Percentiles rank a stretch among this genome's conserved stretches.
Evolutionary conservation across 2,888 invertebrate species (phyloP).

Genomic region (Sturmia bella): DNA sequence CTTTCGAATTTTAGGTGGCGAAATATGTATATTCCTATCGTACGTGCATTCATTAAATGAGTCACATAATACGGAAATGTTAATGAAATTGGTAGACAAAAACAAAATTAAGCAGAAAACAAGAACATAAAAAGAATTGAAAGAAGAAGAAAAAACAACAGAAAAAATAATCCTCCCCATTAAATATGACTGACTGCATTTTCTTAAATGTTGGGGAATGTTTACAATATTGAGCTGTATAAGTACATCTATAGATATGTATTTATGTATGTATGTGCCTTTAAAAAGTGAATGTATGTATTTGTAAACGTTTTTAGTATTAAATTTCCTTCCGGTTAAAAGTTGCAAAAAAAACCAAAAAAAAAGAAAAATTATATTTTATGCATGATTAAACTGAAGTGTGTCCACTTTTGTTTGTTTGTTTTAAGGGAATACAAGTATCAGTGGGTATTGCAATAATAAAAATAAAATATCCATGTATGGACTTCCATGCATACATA

Average conservation of each 20-base stretch:
- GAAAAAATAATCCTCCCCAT: slow-evolving; percentile 27
- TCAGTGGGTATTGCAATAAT: slow-evolving; percentile 18
- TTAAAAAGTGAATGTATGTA: neutral
- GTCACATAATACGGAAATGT: slow-evolving; percentile 64
- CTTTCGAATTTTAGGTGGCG: too few relatives aligned
- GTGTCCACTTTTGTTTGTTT: slow-evolving; percentile 36
- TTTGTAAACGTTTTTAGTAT: slow-evolving; percentile 36
- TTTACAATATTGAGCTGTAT: neutral
- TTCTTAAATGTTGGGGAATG: slow-evolving; percentile 12
- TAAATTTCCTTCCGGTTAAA: slow-evolving; percentile 66
- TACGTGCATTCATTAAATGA: slow-evolving; percentile 44
- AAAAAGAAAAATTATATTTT: slow-evolving; percentile 47
- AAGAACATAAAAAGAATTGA: slow-evolving; percentile 10
- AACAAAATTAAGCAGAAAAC: slow-evolving; percentile 46
- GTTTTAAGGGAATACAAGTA: neutral
- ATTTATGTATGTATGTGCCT: neutral
- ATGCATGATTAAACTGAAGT: slow-evolving; percentile 51
- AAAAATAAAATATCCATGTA: neutral
- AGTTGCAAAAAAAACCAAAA: slow-evolving; percentile 16
- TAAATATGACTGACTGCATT: slow-evolving; percentile 35
- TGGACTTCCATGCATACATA: neutral
- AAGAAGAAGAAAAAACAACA: slow-evolving; percentile 15
- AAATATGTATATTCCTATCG: too few relatives aligned
- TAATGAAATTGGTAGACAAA: slow-evolving; percentile 66
- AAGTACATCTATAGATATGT: too few relatives aligned